Base-by-base conservation (phyloP, 2,113 vertebrate species). In the Sarotherodon lohbergeri region DNA sequence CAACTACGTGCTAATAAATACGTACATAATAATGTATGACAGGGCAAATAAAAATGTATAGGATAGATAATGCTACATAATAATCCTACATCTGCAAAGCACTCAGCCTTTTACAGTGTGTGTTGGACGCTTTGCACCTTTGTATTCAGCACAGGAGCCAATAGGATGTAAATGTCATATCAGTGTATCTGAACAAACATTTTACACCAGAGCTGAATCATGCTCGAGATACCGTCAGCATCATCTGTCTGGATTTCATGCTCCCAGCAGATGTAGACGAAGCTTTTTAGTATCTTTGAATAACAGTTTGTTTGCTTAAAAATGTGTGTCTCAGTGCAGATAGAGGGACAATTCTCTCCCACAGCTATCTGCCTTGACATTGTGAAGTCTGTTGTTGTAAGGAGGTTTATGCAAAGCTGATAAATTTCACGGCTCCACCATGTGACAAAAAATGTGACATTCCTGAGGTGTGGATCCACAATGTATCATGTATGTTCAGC, bases 391-490 rank as follows among this genome's bases (percentile, higher is more conserved):
- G 97, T 97, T 98, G 97, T 97, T 98, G 95, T 97, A 97, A 96
- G 97, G 90, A 94, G 95, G 95, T 95, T 97, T 96, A 95, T 96
- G 93, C 93, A 97, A 97, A 97, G 95, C 96, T 96, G 97, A 98
- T 98, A 96, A 93, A 98, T 98, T 98, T 98, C 97, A 99, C 95
- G 95, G 91, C 96, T 94, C 95, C 92, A 90, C 95, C 98, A 98
- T 99, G 98, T 99, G 98, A 99, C 96, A 94, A 96, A 93, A 80
- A 98, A 97, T 97, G 97, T 98, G 98, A 99, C 97, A 96, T 97
- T 98, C 97, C 96, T 83, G 91, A 91, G 92, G 96, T 88, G 91
- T 90, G 92, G 92, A 95, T 94, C 94, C 95, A 96, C 84, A 96
- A 94, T 94, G 97, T 95, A 88, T 95, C 95, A 95, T 95, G 96